A percentile compares a stretch with the other conserved stretches of the same genome.
Evolutionary conservation across 2,113 vertebrate species (phyloP).

Genomic region (Ginglymostoma cirratum): DNA sequence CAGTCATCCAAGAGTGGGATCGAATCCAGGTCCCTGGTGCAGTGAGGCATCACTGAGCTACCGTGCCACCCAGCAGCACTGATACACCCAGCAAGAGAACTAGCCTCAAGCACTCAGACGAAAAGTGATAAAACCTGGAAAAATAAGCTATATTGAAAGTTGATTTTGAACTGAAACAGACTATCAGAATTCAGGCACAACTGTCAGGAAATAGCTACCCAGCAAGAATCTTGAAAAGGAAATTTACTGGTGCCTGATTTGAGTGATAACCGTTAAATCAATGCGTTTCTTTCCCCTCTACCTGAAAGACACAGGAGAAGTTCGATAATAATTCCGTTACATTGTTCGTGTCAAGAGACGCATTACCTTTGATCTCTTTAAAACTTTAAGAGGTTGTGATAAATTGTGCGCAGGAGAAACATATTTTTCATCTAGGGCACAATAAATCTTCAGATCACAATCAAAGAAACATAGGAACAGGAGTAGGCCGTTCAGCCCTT

Average conservation of each 20-base stretch:
- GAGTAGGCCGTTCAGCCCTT: too few relatives aligned
- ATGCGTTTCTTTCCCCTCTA: background rate
- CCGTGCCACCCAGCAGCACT: background rate
- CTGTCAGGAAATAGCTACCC: background rate
- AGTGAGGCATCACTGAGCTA: too few relatives aligned
- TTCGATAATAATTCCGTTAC: background rate
- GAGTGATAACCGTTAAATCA: background rate
- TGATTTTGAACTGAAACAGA: background rate
- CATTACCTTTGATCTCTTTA: background rate
- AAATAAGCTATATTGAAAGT: background rate
- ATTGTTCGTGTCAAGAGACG: background rate
- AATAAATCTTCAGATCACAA: background rate
- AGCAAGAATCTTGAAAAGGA: background rate
- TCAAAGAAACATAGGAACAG: too few relatives aligned
- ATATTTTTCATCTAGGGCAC: background rate
- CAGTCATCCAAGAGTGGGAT: too few relatives aligned
- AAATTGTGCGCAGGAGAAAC: background rate
- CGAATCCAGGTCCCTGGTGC: too few relatives aligned
- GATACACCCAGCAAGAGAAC: background rate
- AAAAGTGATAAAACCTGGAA: background rate
- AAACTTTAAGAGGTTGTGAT: background rate
- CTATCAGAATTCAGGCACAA: background rate
- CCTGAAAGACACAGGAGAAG: background rate
- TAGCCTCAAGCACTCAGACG: too few relatives aligned
- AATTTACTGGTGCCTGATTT: background rate